Conservation (phyloP, 2,888 invertebrate species). For the Hirtodrosophila duncani region DNA sequence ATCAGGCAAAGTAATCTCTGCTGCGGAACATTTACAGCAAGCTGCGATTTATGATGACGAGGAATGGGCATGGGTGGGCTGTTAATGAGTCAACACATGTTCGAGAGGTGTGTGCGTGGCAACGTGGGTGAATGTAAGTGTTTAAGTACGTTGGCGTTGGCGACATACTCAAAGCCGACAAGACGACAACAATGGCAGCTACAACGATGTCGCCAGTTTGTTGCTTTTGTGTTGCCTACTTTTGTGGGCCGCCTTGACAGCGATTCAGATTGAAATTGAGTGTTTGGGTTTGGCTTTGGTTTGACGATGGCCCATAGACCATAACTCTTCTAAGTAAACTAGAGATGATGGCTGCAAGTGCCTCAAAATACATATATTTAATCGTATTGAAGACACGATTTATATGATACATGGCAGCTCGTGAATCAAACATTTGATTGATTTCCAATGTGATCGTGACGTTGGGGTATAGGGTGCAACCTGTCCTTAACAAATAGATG, state of each 20-base stretch:
- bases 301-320: too few relatives aligned
- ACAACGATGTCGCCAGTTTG: constrained; percentile 19
- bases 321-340: constrained; percentile 10
- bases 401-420: too few relatives aligned
- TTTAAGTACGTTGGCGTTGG: constrained; percentile 58
- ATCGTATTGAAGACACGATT: too few relatives aligned
- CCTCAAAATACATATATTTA: too few relatives aligned
- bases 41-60: constrained; percentile 4
- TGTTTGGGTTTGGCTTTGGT: too few relatives aligned
- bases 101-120: constrained; percentile 1
- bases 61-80: constrained; percentile 22
- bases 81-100: constrained; percentile 61
- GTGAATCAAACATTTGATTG: too few relatives aligned
- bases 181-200: constrained; percentile 41
- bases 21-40: constrained; percentile 38
- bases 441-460: too few relatives aligned
- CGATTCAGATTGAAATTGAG: constrained; percentile 10
- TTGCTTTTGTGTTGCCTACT: constrained; percentile 53
- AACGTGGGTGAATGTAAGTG: constrained; percentile 2
- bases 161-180: constrained; percentile 32
- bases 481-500: too few relatives aligned
- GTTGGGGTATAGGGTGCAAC: too few relatives aligned
- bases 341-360: constrained; percentile 27
- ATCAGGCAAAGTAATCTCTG: constrained; percentile 61
- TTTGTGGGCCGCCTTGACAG: constrained; percentile 40